Evolutionary conservation across 2,888 invertebrate species (phyloP).

Genomic region (Lycophotia porphyrea): DNA sequence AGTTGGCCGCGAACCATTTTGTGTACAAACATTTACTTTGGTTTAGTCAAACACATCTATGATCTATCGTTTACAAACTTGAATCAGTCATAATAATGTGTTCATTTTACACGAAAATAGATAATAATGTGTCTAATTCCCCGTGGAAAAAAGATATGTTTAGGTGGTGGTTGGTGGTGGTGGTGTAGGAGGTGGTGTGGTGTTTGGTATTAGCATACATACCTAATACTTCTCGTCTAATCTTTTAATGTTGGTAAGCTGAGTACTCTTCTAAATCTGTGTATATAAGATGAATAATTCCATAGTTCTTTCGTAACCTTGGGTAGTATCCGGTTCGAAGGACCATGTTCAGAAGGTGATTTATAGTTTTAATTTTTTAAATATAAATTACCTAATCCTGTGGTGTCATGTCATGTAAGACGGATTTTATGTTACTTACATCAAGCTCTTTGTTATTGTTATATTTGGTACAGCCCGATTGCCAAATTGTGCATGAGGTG

Average conservation of each 20-base stretch:
- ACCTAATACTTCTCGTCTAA: no score
- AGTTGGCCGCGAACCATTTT: conserved; percentile 39
- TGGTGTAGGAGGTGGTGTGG: no score
- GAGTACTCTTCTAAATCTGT: background rate
- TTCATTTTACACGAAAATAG: background rate
- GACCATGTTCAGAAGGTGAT: background rate
- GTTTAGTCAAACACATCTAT: conserved; percentile 32
- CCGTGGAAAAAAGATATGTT: background rate
- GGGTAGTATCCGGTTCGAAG: conserved; percentile 21
- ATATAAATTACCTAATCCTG: background rate
- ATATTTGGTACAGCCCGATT: background rate
- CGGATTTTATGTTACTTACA: background rate
- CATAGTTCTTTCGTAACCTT: background rate
- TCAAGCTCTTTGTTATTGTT: background rate
- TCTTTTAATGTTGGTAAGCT: background rate
- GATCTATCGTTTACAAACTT: conserved; percentile 27
- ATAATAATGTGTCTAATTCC: background rate
- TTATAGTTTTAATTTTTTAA: no score
- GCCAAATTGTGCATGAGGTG: background rate
- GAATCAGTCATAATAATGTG: conserved; percentile 10
- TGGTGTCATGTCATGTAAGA: background rate
- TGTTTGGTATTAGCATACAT: no score
- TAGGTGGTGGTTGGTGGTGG: no score
- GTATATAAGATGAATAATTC: background rate
- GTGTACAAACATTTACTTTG: conserved; percentile 51